Percentiles rank a stretch among this genome's conserved stretches.
Evolutionary conservation across 1,140 invertebrate genomes (phyloP).

Genomic region (Parapsyche elsis): DNA sequence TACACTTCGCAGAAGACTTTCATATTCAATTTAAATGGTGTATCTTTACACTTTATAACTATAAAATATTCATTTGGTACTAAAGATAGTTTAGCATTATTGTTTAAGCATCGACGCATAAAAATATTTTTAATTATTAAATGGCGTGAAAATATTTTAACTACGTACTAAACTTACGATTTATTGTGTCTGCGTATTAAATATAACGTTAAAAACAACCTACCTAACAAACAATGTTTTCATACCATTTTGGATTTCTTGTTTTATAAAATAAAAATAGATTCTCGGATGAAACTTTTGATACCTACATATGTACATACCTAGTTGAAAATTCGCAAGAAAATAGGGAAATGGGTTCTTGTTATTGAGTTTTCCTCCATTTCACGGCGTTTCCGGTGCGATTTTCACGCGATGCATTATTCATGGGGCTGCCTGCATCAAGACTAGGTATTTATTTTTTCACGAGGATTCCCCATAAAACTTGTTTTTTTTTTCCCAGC

Average conservation of each 20-base stretch:
- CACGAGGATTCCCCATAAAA: background rate
- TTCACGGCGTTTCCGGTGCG: background rate
- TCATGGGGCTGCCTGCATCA: background rate
- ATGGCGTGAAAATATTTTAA: background rate
- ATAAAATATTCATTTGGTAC: background rate
- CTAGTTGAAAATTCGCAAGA: background rate
- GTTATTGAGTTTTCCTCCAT: constrained; percentile 8
- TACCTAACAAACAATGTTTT: too few species aligned
- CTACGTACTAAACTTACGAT: background rate
- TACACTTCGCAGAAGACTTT: too few species aligned
- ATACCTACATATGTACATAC: background rate
- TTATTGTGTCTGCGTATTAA: background rate
- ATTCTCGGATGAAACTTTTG: too few species aligned
- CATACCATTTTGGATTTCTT: too few species aligned
- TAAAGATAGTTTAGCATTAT: background rate
- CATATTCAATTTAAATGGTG: too few species aligned
- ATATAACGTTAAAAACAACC: too few species aligned
- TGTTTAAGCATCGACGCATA: background rate
- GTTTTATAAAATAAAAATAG: too few species aligned
- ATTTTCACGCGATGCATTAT: constrained; percentile 13
- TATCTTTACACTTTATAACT: too few species aligned
- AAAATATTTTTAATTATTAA: constrained; percentile 16
- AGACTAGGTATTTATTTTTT: background rate
- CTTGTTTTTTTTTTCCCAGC: background rate
- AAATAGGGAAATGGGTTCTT: background rate